These are phyloP conservation scores for Tamias sibiricus DNA, from an alignment of 2,113 vertebrate genomes.

Conservation along the genomic window DNA sequence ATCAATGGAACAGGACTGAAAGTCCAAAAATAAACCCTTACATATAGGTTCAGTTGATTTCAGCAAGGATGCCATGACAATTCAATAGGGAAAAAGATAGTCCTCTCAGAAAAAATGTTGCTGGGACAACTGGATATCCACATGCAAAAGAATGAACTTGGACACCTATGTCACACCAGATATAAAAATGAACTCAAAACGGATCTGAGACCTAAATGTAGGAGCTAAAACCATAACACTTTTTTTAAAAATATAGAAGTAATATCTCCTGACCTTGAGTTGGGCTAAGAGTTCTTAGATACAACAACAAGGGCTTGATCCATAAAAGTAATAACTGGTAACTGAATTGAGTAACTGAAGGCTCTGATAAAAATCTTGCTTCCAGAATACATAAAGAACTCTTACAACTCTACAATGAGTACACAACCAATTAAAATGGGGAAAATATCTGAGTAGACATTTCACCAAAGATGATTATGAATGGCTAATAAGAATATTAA, in stretches of 20 bases:
- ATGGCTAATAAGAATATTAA: neutral
- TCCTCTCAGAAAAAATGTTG: neutral
- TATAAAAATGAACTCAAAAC: constrained; percentile 23
- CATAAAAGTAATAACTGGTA: neutral
- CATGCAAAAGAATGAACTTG: neutral
- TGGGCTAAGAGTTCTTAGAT: constrained; percentile 21
- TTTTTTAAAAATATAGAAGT: neutral
- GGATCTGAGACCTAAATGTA: neutral
- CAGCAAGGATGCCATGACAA: neutral
- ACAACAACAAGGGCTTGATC: neutral
- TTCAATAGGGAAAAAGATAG: neutral
- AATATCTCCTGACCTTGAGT: neutral
- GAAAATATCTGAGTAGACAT: neutral
- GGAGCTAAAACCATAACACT: neutral
- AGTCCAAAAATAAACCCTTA: constrained; percentile 13
- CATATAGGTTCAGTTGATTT: neutral
- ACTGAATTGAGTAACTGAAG: neutral
- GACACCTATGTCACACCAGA: neutral
- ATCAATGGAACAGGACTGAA: neutral
- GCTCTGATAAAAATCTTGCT: constrained; percentile 1
- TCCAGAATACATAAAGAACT: constrained; percentile 13
- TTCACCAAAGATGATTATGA: constrained; percentile 12
- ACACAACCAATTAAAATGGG: neutral
- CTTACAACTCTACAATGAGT: neutral
- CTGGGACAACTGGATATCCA: neutral